Evolutionary conservation across 2,888 invertebrate genomes (phyloP), one percentile per base, ranked within the genome.

Genomic region (Orthosia cruda): DNA sequence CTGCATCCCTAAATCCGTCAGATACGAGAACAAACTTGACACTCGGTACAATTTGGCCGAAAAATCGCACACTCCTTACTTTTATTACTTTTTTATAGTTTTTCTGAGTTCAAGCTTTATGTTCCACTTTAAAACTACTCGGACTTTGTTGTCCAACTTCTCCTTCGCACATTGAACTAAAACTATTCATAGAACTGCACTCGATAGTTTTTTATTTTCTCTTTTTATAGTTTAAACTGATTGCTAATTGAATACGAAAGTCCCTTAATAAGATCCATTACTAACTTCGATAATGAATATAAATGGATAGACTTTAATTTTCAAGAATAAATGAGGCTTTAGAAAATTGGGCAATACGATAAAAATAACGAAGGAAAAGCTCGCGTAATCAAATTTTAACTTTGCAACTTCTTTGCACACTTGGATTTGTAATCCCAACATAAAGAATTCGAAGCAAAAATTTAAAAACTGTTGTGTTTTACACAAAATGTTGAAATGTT

Each of bases 361-460:
- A 85, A 81, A 82, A 82, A 82, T 85, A 69, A 66, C 58, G 70
- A 66, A 85, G 65, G 50, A 20, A 74, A 84, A 81, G 65, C 81
- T 85, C 32, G n/a, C n/a, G 61, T 81, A 81, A 81, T 81, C 54
- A 85, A 85, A 81, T 81, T 81, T n/a, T 65, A 75, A 76, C 58
- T 81, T 80, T 74, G 63, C 61, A 64, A 81, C 76, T 68, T 71
- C 58, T 81, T 82, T 76, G 76, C 71, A 69, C 71, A 61, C 58
- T 82, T 49, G 58, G 82, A 69, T 85, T 85, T 71, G 57, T 81
- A 81, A 85, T 76, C 67, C 68, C 52, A 85, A 81, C 76, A 75
- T 74, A 74, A 84, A 74, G 57, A 80, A 84, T 80, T 66, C 16
- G 45, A 47, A n/a, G 49, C 49, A 7, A 73, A 79, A 79, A 80